phyloP scores from a whole-genome alignment of 2,888 invertebrate species.

The Plebejus melissa region DNA sequence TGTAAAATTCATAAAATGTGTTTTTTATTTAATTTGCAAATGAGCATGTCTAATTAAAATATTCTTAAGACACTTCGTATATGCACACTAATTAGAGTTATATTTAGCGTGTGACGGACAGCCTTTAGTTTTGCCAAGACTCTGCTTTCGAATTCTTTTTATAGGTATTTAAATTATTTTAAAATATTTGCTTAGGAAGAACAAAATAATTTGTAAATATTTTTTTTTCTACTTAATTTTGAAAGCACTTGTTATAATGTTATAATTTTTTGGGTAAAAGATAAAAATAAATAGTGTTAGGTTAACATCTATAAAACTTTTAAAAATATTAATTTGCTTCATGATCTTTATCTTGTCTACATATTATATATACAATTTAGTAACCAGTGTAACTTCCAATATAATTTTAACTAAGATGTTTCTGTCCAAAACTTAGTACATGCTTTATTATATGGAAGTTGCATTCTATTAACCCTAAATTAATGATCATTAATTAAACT shows the following conservation, averaged over 20 bases:
- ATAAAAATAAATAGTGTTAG: not conserved
- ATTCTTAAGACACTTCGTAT: constrained; percentile 26
- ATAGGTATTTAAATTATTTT: constrained; percentile 1
- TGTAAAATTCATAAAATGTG: too few relatives aligned
- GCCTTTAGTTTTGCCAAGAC: constrained; percentile 18
- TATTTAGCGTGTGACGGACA: constrained; percentile 17
- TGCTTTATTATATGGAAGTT: constrained; percentile 53
- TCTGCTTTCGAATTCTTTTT: not conserved
- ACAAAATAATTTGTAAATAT: not conserved
- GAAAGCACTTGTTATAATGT: too few relatives aligned
- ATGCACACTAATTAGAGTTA: constrained; percentile 32
- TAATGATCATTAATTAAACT: constrained; percentile 29
- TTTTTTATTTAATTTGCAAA: not conserved
- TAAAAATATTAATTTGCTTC: not conserved
- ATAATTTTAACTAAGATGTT: not conserved
- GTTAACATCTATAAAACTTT: not conserved
- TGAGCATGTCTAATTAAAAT: constrained; percentile 21
- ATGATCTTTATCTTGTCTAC: not conserved
- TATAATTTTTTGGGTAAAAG: too few relatives aligned
- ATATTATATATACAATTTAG: not conserved
- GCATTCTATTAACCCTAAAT: constrained; percentile 44
- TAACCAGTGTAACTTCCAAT: constrained; percentile 11
- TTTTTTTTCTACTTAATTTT: not conserved
- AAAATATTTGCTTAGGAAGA: not conserved
- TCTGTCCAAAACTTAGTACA: not conserved